These are phyloP conservation scores for Saiga tatarica DNA, from an alignment of 2,113 vertebrate species.

Conservation along the genomic window DNA sequence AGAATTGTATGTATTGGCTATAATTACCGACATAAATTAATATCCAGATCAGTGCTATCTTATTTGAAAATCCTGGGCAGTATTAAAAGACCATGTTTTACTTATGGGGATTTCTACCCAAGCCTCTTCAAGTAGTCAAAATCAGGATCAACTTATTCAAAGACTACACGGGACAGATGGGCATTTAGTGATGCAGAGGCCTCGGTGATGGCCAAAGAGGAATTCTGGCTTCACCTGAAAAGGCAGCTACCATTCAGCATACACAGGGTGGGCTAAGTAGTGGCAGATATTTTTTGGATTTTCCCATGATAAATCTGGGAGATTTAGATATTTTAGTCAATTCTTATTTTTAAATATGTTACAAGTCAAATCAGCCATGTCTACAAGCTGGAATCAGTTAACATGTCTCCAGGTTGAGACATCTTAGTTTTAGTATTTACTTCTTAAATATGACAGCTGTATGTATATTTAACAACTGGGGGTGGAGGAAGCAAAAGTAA, in stretches of 20 bases:
- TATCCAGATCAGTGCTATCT: neutral
- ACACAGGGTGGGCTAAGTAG: neutral
- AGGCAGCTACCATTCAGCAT: neutral
- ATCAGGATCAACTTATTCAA: neutral
- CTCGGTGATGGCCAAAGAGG: neutral
- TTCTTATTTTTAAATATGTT: neutral
- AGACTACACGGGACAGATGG: neutral
- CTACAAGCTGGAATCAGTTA: neutral
- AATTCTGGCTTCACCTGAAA: neutral
- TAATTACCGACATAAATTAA: neutral
- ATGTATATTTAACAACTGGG: neutral
- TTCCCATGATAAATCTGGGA: neutral
- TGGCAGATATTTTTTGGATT: neutral
- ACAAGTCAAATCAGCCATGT: neutral
- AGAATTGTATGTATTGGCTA: neutral
- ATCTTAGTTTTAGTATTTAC: neutral
- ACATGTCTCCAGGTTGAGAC: neutral
- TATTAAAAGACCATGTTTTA: neutral
- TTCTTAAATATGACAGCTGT: neutral
- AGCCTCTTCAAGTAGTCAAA: neutral
- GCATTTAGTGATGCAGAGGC: neutral
- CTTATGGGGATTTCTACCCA: neutral
- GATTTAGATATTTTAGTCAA: neutral
- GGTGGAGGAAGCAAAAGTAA: neutral
- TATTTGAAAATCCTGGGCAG: neutral